Evolutionary conservation across 2,797 vertebrate species (phyloP).

Genomic region (Pangasius larnaudii): DNA sequence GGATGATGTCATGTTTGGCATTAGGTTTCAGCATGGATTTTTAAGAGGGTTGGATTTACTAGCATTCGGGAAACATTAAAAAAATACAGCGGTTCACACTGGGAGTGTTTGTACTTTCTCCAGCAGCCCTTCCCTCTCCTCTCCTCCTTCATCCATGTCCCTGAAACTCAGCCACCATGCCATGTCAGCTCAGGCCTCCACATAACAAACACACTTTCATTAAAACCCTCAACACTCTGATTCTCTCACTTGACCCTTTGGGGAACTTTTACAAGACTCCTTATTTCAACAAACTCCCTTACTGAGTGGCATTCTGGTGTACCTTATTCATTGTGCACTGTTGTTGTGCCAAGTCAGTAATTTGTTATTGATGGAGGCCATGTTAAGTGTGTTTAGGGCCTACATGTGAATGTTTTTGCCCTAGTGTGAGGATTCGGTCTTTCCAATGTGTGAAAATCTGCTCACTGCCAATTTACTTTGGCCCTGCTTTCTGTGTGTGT

Average conservation of each 20-base stretch:
- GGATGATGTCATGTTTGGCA: conserved; percentile 77
- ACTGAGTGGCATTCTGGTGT: conserved; percentile 32
- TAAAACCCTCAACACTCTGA: conserved; percentile 52
- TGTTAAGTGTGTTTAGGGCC: conserved; percentile 58
- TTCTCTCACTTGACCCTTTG: conserved; percentile 40
- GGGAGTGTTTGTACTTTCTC: conserved; percentile 66
- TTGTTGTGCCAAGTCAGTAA: conserved; percentile 51
- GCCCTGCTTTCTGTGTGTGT: conserved; percentile 59
- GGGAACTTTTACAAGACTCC: conserved; percentile 41
- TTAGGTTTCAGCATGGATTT: conserved; percentile 63
- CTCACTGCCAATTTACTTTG: conserved; percentile 70
- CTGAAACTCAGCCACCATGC: conserved; percentile 56
- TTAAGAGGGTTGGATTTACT: conserved; percentile 72
- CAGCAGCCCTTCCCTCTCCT: conserved; percentile 45
- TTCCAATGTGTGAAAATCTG: conserved; percentile 71
- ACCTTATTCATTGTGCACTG: conserved; percentile 20
- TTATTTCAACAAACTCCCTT: conserved; percentile 31
- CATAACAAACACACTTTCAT: conserved; percentile 55
- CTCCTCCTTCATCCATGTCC: conserved; percentile 40
- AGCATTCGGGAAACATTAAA: conserved; percentile 74
- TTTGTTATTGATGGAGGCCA: conserved; percentile 56
- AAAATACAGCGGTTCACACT: conserved; percentile 72
- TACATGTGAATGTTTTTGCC: conserved; percentile 64
- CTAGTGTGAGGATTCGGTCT: conserved; percentile 62
- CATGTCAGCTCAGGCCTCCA: conserved; percentile 49